Conservation (phyloP, 2,113 vertebrate genomes). For the Eira barbara region DNA sequence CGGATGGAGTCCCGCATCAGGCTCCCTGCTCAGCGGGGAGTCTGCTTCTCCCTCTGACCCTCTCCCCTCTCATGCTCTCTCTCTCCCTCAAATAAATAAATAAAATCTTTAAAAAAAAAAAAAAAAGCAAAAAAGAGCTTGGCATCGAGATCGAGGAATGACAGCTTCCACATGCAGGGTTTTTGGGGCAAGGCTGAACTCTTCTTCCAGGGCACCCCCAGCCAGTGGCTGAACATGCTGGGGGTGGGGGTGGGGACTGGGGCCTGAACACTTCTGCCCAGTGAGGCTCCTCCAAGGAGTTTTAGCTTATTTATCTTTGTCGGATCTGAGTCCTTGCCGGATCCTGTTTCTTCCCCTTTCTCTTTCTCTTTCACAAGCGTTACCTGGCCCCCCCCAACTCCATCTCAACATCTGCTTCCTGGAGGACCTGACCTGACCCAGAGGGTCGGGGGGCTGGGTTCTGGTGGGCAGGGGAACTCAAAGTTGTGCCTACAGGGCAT, state of each 20-base stretch:
- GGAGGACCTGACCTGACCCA: not conserved
- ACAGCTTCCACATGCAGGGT: not conserved
- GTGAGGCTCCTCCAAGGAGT: not conserved
- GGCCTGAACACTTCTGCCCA: not conserved
- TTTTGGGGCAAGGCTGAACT: not conserved
- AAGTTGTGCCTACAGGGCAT: not conserved
- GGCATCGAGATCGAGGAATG: not conserved
- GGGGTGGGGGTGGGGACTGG: too few species aligned
- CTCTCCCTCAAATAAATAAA: too few species aligned
- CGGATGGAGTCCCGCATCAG: too few species aligned
- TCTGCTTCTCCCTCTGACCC: too few species aligned
- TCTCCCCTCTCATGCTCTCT: too few species aligned
- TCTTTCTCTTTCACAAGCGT: not conserved
- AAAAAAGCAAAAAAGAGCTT: not conserved
- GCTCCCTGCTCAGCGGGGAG: too few species aligned
- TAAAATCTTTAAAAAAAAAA: too few species aligned
- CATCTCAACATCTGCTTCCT: not conserved
- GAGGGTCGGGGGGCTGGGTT: not conserved
- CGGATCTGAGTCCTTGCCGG: not conserved
- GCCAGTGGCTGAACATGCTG: not conserved
- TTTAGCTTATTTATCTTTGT: not conserved
- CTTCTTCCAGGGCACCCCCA: not conserved
- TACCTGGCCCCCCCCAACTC: too few species aligned
- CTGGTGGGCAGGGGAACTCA: not conserved
- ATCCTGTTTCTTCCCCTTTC: not conserved